These are phyloP conservation scores for Madoqua kirkii DNA, from an alignment of 2,113 vertebrate genomes.

Conservation along the genomic window DNA sequence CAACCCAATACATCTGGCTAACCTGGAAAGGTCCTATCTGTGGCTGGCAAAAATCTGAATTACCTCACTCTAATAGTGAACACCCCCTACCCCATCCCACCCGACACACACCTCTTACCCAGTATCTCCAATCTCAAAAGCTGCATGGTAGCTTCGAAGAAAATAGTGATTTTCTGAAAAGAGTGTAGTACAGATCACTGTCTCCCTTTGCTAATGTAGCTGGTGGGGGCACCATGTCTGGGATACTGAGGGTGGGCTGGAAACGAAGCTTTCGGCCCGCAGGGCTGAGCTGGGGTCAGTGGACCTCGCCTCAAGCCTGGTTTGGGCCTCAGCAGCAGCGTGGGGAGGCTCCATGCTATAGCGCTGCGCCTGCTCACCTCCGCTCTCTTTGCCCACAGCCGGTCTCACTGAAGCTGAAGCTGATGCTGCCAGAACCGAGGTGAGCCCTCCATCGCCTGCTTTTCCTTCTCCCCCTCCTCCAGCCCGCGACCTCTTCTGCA, in stretches of 20 bases:
- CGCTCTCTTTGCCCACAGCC: constrained; percentile 26
- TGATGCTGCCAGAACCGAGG: constrained; percentile 15
- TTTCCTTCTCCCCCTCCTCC: neutral
- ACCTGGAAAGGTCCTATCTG: neutral
- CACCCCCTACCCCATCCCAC: neutral
- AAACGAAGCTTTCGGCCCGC: neutral
- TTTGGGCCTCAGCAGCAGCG: neutral
- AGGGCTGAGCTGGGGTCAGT: neutral
- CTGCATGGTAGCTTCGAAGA: neutral
- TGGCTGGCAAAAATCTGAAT: neutral
- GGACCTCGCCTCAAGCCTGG: neutral
- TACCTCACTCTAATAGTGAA: neutral
- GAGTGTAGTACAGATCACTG: too few relatives aligned
- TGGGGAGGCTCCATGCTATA: accelerated
- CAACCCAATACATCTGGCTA: neutral
- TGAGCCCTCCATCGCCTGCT: neutral
- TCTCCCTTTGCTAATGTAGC: neutral
- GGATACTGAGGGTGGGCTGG: neutral
- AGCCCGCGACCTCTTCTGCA: neutral
- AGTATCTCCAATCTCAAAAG: neutral
- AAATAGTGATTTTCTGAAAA: neutral
- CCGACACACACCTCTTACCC: neutral
- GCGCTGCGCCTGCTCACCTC: neutral
- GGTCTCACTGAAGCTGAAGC: neutral
- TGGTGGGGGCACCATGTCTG: neutral